Conservation (phyloP, 1,140 invertebrate species). For the Zaprionus ornatus region DNA sequence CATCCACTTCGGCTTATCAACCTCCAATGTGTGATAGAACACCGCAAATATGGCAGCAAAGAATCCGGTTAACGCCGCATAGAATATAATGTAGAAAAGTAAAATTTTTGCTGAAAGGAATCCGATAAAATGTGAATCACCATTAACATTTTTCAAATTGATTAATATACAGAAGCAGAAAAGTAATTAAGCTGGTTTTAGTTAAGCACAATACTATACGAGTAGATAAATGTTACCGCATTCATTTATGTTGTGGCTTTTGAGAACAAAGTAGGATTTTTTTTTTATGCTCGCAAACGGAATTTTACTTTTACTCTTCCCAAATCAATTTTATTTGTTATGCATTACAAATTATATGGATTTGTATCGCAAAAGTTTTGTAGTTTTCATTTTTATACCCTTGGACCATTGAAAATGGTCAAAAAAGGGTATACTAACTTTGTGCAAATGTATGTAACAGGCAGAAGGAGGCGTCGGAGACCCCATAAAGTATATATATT, state of each 20-base stretch:
- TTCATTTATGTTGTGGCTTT: constrained; percentile 11
- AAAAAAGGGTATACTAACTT: too few relatives aligned
- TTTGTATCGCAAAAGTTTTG: too few relatives aligned
- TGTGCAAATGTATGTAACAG: too few relatives aligned
- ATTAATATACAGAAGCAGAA: neutral
- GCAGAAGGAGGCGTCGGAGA: too few relatives aligned
- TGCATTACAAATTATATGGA: too few relatives aligned
- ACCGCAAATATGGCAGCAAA: constrained; percentile 95
- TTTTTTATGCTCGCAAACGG: neutral
- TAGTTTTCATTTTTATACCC: too few relatives aligned
- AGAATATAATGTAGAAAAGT: constrained; percentile 97
- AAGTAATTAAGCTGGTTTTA: constrained; percentile 35
- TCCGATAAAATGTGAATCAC: constrained; percentile 9
- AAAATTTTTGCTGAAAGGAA: constrained; percentile 93
- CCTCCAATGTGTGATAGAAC: constrained; percentile 96
- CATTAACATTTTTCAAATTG: neutral
- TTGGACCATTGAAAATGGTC: too few relatives aligned
- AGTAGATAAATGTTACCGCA: neutral
- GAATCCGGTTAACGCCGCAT: constrained; percentile 93
- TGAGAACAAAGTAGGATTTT: neutral
- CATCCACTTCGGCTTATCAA: constrained; percentile 93
- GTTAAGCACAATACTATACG: neutral
- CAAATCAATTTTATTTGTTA: too few relatives aligned
- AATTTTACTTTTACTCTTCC: too few relatives aligned
- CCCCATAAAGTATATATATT: too few relatives aligned